Evolutionary conservation across 2,113 vertebrate genomes (phyloP), one percentile per base, ranked within the genome.

Genomic region (Hippocampus barbouri): DNA sequence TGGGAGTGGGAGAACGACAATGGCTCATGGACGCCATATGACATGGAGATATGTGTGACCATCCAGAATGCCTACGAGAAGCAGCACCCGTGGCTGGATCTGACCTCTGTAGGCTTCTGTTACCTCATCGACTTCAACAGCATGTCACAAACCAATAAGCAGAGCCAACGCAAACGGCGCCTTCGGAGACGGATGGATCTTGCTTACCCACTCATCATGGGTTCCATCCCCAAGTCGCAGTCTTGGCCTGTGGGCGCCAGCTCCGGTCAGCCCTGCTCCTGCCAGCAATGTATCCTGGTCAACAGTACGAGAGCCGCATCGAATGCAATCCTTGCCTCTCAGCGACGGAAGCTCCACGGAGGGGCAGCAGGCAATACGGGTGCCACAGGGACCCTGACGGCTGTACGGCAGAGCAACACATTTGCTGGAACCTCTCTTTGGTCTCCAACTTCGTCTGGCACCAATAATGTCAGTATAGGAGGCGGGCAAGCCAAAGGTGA

Each of bases 31-130:
- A 98, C 96, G 0, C 94, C 96, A 8, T 98, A 97, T 6, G 96
- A 98, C 89, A 98, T 98, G 95, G 96, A 98, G 87, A 95, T 98
- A 89, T 95, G 96, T 65, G 96, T 98, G 82, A 96, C 95, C 87
- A 96, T 98, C 90, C 97, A 98, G 93, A 97, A 98, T 0, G 97
- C 97, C 79, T 98, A 98, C 8, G 97, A 98, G 92, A 98, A 98
- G 92, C 97, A 96, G 91, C 97, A 98, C 85, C 96, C 97, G 18
- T 98, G 96, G 96, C 91, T 98, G 72, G 97, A 98, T 87, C 93
- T 98, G 74, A 97, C 94, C 80, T 96, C 96, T 61, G 93, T 98
- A 81, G 97, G 97, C 85, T 98, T 98, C 92, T 94, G 94, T 91
- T 98, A 98, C 92, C 92, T 98, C 91, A 94, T 98, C 73, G 95